These are phyloP conservation scores for Lasioglossum marginatum DNA, from an alignment of 2,888 invertebrate species.

Conservation along the genomic window DNA sequence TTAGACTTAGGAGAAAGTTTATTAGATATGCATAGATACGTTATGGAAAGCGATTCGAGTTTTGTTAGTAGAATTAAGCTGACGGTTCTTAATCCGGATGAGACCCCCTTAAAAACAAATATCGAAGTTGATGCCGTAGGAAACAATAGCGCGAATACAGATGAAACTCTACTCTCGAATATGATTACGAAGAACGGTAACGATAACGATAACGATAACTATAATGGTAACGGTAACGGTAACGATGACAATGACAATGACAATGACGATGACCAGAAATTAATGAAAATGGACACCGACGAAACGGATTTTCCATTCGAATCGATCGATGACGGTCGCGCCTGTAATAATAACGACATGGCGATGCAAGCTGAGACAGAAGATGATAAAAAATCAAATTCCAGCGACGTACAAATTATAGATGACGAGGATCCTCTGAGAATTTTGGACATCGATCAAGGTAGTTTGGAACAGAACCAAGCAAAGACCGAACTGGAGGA, in stretches of 20 bases:
- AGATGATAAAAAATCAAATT: conserved; percentile 78
- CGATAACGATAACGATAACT: conserved; percentile 9
- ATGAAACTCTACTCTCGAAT: conserved; percentile 44
- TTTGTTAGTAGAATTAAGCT: conserved; percentile 85
- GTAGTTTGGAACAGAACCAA: conserved; percentile 66
- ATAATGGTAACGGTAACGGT: background rate
- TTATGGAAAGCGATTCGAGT: conserved; percentile 87
- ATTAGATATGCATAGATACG: conserved; percentile 88
- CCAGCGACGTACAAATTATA: conserved; percentile 77
- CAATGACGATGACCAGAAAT: conserved; percentile 35
- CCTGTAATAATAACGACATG: conserved; percentile 59
- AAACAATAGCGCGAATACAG: conserved; percentile 58
- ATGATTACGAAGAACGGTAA: conserved; percentile 44
- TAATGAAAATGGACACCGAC: conserved; percentile 62
- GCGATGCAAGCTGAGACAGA: conserved; percentile 75
- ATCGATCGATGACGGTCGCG: conserved; percentile 61
- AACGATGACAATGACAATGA: background rate
- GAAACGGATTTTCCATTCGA: conserved; percentile 58
- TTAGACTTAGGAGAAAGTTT: conserved; percentile 88
- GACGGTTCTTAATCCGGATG: conserved; percentile 79
- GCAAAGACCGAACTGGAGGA: conserved; percentile 67
- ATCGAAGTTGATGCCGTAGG: conserved; percentile 59
- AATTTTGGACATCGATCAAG: conserved; percentile 71
- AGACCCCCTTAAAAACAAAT: conserved; percentile 76
- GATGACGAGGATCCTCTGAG: conserved; percentile 77